These are phyloP conservation scores for Plodia interpunctella DNA, from an alignment of 1,140 invertebrate species.

Conservation along the genomic window DNA sequence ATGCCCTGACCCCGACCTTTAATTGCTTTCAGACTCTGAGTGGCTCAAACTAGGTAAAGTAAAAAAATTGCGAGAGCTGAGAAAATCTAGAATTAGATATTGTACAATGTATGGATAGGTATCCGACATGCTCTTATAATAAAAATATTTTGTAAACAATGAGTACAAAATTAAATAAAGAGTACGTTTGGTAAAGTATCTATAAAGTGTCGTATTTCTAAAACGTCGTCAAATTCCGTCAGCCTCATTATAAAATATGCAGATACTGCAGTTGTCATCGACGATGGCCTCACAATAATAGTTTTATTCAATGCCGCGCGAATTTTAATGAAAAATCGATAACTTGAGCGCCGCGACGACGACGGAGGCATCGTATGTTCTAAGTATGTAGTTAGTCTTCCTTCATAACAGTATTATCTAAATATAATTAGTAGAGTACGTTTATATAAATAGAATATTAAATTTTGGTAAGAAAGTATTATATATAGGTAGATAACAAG, in stretches of 20 bases:
- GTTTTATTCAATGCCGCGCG: not conserved
- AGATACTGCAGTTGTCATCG: not conserved
- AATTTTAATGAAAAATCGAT: constrained; percentile 9
- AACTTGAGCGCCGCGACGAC: not conserved
- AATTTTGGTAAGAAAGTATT: no score
- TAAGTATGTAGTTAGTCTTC: no score
- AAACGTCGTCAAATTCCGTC: not conserved
- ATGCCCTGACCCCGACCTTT: not conserved
- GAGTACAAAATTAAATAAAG: no score
- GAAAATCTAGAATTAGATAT: no score
- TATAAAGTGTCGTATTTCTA: not conserved
- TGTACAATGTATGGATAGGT: no score
- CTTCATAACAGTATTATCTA: no score
- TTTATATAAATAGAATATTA: no score
- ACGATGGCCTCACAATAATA: not conserved
- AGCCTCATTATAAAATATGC: not conserved
- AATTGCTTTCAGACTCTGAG: not conserved
- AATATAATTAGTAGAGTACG: no score
- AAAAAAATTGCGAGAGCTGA: not conserved
- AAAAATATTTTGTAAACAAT: no score
- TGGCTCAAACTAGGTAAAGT: not conserved
- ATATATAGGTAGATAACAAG: no score
- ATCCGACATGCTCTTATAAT: no score
- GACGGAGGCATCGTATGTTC: not conserved
- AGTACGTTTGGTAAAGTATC: not conserved